phyloP scores from a whole-genome alignment of 2,888 invertebrate species.

The Drosophila flavopinicola region DNA sequence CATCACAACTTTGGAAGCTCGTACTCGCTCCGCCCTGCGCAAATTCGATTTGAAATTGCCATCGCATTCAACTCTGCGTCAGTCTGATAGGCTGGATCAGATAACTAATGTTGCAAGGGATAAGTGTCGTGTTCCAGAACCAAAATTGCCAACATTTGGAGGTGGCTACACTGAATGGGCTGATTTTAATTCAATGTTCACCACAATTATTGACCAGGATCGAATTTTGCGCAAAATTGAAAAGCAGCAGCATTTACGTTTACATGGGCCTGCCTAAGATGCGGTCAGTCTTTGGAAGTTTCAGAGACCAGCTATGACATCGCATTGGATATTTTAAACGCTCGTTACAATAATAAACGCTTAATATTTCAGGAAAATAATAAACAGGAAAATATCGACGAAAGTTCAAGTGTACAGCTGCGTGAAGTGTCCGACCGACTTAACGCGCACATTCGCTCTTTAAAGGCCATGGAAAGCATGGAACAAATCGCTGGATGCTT shows the following conservation, averaged over 20 bases:
- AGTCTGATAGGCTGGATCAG: too few relatives aligned
- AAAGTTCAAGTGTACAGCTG: not conserved
- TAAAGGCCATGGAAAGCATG: not conserved
- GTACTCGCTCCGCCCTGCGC: too few relatives aligned
- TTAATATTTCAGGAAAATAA: too few relatives aligned
- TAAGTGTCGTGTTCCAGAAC: not conserved
- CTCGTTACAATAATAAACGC: too few relatives aligned
- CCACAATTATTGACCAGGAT: not conserved
- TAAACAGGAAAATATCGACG: too few relatives aligned
- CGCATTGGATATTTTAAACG: too few relatives aligned
- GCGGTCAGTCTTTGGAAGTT: not conserved
- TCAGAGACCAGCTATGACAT: not conserved
- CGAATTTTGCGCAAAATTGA: not conserved
- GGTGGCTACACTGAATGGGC: conserved; percentile 2
- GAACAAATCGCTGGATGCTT: not conserved
- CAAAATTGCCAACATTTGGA: not conserved
- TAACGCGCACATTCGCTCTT: not conserved
- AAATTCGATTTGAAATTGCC: too few relatives aligned
- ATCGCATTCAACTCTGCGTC: too few relatives aligned
- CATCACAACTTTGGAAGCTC: too few relatives aligned
- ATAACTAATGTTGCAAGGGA: too few relatives aligned
- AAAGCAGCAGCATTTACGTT: not conserved
- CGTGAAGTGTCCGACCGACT: not conserved
- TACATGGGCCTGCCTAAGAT: not conserved
- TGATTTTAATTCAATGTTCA: not conserved